Evolutionary conservation across 2,113 vertebrate species (phyloP).

Genomic region (Oceanites oceanicus): DNA sequence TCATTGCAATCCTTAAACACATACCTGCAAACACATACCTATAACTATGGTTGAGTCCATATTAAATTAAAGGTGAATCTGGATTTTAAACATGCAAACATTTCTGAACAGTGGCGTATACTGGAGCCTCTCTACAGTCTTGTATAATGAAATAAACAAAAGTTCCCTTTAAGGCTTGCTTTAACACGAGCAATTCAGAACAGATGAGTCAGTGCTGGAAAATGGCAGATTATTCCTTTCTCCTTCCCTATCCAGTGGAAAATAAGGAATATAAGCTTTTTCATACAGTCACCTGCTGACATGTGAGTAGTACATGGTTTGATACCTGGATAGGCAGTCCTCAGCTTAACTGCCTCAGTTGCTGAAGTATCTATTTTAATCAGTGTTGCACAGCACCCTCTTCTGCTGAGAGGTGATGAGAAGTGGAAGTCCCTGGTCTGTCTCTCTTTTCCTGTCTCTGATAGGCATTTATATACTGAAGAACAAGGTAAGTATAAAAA

Average conservation of each 20-base stretch:
- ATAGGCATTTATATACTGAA: conserved; percentile 36
- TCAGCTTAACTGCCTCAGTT: background rate
- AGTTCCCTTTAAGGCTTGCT: background rate
- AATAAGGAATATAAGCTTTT: background rate
- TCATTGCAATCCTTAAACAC: background rate
- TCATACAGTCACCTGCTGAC: background rate
- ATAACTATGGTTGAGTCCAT: background rate
- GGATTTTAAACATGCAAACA: background rate
- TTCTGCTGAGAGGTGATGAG: conserved; percentile 28
- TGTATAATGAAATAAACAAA: background rate
- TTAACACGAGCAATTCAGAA: background rate
- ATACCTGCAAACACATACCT: background rate
- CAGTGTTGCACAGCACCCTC: conserved; percentile 40
- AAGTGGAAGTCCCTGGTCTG: background rate
- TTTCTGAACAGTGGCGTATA: background rate
- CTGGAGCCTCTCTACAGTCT: background rate
- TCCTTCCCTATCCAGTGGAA: background rate
- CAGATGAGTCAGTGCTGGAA: conserved; percentile 3
- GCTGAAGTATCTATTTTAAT: background rate
- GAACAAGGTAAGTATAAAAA: conserved; percentile 41
- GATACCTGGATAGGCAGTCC: background rate
- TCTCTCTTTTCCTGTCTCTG: background rate
- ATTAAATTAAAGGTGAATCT: background rate
- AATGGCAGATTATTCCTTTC: background rate
- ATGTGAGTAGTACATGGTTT: background rate